phyloP scores from a whole-genome alignment of 2,113 vertebrate genomes.

The Urocolius indicus region DNA sequence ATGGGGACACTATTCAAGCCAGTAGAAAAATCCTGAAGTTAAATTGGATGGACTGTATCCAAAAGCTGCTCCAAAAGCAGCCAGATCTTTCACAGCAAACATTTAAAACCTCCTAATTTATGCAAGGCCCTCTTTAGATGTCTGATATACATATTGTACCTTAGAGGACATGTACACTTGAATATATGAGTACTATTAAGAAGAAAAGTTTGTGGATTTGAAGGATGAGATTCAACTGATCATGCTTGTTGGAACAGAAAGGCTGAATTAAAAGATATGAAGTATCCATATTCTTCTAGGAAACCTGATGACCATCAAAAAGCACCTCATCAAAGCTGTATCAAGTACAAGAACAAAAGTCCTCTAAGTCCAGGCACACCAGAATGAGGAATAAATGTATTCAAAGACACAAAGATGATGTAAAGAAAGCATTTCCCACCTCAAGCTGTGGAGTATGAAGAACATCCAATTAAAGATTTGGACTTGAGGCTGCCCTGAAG shows the following conservation, averaged over 20 bases:
- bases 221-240: not conserved
- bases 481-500: not conserved
- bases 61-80: not conserved
- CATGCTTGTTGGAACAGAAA: not conserved
- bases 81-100: not conserved
- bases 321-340: not conserved
- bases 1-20: not conserved
- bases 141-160: not conserved
- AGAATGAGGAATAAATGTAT: not conserved
- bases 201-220: not conserved
- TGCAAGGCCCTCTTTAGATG: not conserved
- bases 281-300: not conserved
- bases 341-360: not conserved
- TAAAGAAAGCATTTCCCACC: accelerated
- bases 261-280: not conserved
- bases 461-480: not conserved
- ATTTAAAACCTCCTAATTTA: not conserved
- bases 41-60: not conserved
- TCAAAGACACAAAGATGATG: not conserved
- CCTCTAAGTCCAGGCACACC: not conserved
- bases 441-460: not conserved
- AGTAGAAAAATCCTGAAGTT: not conserved
- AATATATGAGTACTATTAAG: not conserved
- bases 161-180: not conserved
- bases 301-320: not conserved